Base-by-base conservation (phyloP, 1,140 invertebrate species). In the Mactra quadrangularis region DNA sequence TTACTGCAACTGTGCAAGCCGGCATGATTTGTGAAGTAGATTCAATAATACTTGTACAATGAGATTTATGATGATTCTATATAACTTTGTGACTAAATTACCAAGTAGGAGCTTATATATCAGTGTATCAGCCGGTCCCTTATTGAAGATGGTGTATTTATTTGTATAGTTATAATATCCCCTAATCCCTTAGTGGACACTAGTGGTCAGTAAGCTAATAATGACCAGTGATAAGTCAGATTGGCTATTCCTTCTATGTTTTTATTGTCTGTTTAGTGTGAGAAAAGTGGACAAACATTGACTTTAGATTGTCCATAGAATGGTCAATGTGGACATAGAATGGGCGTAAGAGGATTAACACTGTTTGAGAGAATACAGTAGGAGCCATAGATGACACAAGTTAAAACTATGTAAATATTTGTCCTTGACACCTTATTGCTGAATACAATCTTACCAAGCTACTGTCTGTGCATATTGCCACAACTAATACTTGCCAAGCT, bases 251-350 rank as follows among this genome's bases (percentile, higher is more conserved):
- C 53, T 15, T 55, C 31, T 33, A 72, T 38, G 70, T 72, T 57
- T 72, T 57, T 47, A 72, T 38, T 72, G 41, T 29, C 0, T 17
- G 27, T 33, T 38, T 72, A 72, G 70, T 57, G 70, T 72, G 70
- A 72, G 70, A 72, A 72, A 57, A 72, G 53, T 72, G 50, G 70
- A 55, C 52, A 72, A 72, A 72, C 33, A 72, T 22, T 72, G 53
- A n/a, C 31, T 15, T 41, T 29, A 68, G 70, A 57, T 27, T 57
- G 52, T n/a, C 50, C 50, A 41, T 47, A 68, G 70, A 57, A 31
- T 57, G 52, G 33, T 35, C 50, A 41, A 22, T 29, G 53, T 72
- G 70, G 53, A 55, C 70, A 72, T 55, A 22, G 45, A 72, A 31
- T 15, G 70, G 53, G 55, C 70, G 35, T 72, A 72, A 72, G 50